A percentile compares a stretch with the other conserved stretches of the same genome.
Evolutionary conservation across 2,113 vertebrate genomes (phyloP).

Genomic region (Typhlomys cinereus): DNA sequence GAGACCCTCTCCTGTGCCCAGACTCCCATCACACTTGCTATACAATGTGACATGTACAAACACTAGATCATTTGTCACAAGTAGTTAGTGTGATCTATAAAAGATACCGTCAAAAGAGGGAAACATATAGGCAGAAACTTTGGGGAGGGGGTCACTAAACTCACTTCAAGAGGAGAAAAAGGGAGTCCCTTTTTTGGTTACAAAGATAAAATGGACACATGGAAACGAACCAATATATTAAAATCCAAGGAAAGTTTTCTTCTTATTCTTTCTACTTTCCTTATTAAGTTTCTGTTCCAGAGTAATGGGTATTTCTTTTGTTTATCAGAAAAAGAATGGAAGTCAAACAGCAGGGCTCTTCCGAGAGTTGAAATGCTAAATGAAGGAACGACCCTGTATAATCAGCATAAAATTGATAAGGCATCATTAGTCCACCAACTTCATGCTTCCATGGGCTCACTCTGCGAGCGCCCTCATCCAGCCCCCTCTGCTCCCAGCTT

Average conservation of each 20-base stretch:
- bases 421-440: too few relatives aligned
- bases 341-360: background rate
- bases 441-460: background rate
- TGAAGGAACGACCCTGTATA: background rate
- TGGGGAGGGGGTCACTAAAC: too few relatives aligned
- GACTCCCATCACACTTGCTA: background rate
- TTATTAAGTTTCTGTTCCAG: background rate
- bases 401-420: background rate
- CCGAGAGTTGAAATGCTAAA: slow-evolving; percentile 17
- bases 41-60: fast-evolving
- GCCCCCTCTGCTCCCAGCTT: background rate
- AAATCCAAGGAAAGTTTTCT: background rate
- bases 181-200: background rate
- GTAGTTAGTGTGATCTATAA: background rate
- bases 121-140: background rate
- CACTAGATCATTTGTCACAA: background rate
- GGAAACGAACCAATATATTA: background rate
- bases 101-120: background rate
- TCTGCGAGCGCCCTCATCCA: background rate
- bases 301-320: background rate
- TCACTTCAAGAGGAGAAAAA: background rate
- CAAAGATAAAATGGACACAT: background rate
- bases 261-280: background rate
- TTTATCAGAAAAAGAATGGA: background rate
- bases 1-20: background rate